Base-by-base conservation (phyloP, 2,888 invertebrate genomes). In the Beris chalybata region DNA sequence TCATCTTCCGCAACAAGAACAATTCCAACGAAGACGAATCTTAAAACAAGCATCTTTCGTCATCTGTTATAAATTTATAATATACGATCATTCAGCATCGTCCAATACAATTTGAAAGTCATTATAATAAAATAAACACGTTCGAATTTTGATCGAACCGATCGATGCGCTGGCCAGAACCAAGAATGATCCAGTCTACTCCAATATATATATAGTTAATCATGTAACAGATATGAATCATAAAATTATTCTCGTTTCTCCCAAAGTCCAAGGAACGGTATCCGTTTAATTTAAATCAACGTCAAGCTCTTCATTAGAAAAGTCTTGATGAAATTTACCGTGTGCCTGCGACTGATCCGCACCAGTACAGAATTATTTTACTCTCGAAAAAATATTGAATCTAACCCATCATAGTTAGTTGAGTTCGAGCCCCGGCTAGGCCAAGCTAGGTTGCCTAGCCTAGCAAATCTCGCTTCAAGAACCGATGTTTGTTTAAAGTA, bases 401-500 rank as follows among this genome's bases (percentile, higher is more conserved):
- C 57, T 22, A 48, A 55, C 48, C 48, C 48, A 54, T 52, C 30
- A 13, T 52, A 58, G 58, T 30, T 50, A 58, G 30, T 38, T 43
- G 52, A 11, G 54, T 54, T 13, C 32, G 32, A 38, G 38, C 38
- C 9, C 9, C 7, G 9, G 55, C n/a, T 13, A 12, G 15, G 43
- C 15, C 7, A n/a, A 43, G 31, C 61, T 50, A 22, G 22, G 22
- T 22, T 22, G 22, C 22, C 22, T 22, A 22, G 22, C 22, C 22
- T 22, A 61, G 61, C 50, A 50, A 50, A 61, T 61, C 59, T 59
- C 61, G 50, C 50, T 65, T 65, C 61, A 67, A 59, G 56, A 67
- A 65, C 65, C 68, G 59, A 67, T 70, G 70, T 70, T 70, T 70
- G 68, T 68, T 68, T 70, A 70, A 70, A 68, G 66, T 56, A 54